phyloP scores from a whole-genome alignment of 2,797 vertebrate genomes.

The Rhincodon typus region DNA sequence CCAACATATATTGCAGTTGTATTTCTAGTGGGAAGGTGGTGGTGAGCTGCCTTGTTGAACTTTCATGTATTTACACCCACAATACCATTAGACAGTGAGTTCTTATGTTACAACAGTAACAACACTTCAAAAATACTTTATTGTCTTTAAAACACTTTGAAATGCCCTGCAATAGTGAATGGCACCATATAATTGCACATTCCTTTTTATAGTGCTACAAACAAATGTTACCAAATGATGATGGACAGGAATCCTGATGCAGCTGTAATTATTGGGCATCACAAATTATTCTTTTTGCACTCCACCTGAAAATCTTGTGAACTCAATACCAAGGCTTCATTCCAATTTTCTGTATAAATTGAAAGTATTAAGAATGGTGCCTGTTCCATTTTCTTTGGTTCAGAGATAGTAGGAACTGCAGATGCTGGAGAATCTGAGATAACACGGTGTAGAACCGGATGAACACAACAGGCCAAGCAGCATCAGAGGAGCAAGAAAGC shows the following conservation, averaged over 20 bases:
- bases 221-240: neutral
- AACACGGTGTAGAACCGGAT: no score
- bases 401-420: no score
- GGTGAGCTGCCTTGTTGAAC: no score
- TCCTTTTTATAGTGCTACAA: neutral
- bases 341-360: neutral
- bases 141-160: neutral
- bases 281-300: neutral
- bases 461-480: no score
- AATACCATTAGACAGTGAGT: no score
- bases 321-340: neutral
- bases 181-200: neutral
- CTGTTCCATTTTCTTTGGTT: neutral
- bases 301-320: neutral
- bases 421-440: no score
- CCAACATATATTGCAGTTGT: no score
- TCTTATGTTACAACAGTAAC: neutral
- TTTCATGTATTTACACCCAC: no score
- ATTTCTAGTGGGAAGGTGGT: no score
- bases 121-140: neutral
- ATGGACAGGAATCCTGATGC: neutral
- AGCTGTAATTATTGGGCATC: neutral
- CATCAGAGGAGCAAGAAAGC: no score
- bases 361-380: neutral
- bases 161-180: neutral